Percentiles rank a stretch among this genome's conserved stretches.
phyloP scores from a whole-genome alignment of 1,140 invertebrate species.

The Thalassaphorura encarpata region DNA sequence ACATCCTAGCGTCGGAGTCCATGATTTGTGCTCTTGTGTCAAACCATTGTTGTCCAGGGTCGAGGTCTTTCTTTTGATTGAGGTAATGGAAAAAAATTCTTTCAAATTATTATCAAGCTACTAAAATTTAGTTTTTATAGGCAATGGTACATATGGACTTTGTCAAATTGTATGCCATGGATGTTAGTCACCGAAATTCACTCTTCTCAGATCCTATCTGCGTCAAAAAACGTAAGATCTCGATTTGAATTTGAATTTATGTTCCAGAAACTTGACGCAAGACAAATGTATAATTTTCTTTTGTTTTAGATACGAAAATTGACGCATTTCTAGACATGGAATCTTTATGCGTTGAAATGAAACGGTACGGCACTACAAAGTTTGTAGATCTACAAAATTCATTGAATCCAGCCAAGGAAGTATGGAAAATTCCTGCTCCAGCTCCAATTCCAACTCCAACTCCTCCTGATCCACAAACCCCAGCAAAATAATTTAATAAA shows the following conservation, averaged over 20 bases:
- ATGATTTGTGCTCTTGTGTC: not conserved
- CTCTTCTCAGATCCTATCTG: not conserved
- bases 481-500: too few species aligned
- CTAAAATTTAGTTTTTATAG: not conserved
- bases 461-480: too few species aligned
- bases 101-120: not conserved
- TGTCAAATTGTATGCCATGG: not conserved
- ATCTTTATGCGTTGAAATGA: not conserved
- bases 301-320: not conserved
- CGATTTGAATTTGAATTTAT: not conserved
- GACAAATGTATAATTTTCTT: not conserved
- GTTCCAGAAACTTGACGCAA: not conserved
- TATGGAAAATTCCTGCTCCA: too few species aligned
- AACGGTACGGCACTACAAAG: too few species aligned
- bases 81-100: not conserved
- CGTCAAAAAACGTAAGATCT: not conserved
- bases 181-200: not conserved
- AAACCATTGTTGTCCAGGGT: not conserved
- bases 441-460: too few species aligned
- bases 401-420: too few species aligned
- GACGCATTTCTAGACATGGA: not conserved
- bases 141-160: not conserved
- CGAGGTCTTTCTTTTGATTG: not conserved
- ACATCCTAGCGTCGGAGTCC: not conserved
- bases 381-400: too few species aligned